These are phyloP conservation scores for Nannoperca australis DNA, from an alignment of 2,797 vertebrate genomes.

Conservation along the genomic window DNA sequence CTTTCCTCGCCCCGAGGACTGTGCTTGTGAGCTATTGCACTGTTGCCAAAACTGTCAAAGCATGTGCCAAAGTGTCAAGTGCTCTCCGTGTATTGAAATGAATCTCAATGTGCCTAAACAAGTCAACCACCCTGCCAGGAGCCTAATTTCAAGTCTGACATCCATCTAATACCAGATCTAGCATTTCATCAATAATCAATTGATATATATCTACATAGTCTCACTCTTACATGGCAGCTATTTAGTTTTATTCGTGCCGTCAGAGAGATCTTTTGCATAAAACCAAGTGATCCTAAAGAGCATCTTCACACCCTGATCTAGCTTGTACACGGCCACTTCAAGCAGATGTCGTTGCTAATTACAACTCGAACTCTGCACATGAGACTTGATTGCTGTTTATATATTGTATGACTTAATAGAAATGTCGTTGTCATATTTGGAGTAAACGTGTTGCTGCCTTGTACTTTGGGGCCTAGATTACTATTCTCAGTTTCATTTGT, in stretches of 20 bases:
- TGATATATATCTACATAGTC: neutral
- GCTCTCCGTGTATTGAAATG: slow-evolving; percentile 33
- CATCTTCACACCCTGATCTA: neutral
- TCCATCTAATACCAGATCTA: slow-evolving; percentile 6
- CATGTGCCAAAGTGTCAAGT: slow-evolving; percentile 58
- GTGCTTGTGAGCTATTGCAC: slow-evolving; percentile 17
- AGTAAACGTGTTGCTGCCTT: neutral
- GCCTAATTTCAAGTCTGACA: slow-evolving; percentile 31
- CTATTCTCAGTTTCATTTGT: neutral
- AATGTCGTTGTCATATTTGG: neutral
- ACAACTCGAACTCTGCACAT: neutral
- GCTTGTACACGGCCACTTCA: neutral
- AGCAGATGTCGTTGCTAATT: neutral
- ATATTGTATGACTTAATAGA: neutral
- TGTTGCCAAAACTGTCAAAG: slow-evolving; percentile 64
- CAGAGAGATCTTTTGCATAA: neutral
- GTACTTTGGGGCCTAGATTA: neutral
- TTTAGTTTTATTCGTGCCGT: neutral
- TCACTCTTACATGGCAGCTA: neutral
- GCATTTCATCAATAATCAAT: slow-evolving; percentile 7
- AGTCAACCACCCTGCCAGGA: slow-evolving; percentile 28
- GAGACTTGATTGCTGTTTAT: neutral
- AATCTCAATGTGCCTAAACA: slow-evolving; percentile 32
- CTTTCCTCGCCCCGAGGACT: slow-evolving; percentile 32
- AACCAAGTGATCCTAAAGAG: neutral